phyloP scores from a whole-genome alignment of 2,797 vertebrate genomes.

The Rhodeus uyekii region DNA sequence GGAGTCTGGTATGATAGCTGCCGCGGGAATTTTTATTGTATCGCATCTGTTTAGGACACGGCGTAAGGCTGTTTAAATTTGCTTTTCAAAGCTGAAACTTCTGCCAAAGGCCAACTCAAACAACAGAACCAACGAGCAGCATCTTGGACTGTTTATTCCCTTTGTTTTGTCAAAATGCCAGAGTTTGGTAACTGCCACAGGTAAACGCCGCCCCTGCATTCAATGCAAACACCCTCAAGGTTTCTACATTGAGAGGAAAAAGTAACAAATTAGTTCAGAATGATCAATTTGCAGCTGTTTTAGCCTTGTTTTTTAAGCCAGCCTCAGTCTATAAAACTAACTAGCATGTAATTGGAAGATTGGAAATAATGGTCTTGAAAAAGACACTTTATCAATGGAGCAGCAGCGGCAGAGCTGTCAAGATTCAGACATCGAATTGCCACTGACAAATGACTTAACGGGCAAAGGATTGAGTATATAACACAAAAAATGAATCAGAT shows the following conservation, averaged over 20 bases:
- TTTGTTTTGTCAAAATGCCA: no score
- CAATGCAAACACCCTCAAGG: slow-evolving; percentile 27
- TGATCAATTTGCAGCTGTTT: slow-evolving; percentile 52
- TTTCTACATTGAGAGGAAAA: slow-evolving; percentile 26
- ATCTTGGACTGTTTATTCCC: no score
- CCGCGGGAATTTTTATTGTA: no score
- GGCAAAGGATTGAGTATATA: slow-evolving; percentile 2
- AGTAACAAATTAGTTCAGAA: slow-evolving; percentile 43
- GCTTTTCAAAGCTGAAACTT: no score
- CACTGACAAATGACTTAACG: slow-evolving; percentile 39
- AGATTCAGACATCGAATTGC: slow-evolving; percentile 35
- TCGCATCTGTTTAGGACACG: no score
- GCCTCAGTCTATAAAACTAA: slow-evolving; percentile 52
- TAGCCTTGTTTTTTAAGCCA: slow-evolving; percentile 49
- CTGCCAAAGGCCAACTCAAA: no score
- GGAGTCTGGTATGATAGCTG: no score
- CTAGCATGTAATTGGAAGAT: slow-evolving; percentile 57
- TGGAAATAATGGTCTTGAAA: slow-evolving; percentile 63
- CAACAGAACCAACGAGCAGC: no score
- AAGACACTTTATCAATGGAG: slow-evolving; percentile 59
- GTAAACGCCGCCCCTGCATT: no score
- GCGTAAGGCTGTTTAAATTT: no score
- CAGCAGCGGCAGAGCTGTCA: slow-evolving; percentile 40
- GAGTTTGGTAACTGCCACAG: no score
- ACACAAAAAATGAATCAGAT: slow-evolving; percentile 8